phyloP scores from a whole-genome alignment of 2,888 invertebrate genomes.

The Parasteatoda lunata region DNA sequence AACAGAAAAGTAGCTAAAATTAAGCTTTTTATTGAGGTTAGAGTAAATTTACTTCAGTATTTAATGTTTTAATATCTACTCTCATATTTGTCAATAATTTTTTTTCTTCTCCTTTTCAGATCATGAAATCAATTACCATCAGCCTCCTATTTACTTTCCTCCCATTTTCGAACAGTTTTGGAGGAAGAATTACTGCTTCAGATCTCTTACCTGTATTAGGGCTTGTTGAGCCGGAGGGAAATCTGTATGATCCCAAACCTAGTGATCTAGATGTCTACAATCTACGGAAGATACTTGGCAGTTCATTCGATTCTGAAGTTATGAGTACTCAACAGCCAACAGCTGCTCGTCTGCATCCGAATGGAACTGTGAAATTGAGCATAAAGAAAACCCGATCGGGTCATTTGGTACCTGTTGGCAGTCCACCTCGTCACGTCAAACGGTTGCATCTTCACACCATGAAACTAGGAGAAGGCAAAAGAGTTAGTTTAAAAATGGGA shows the following conservation, averaged over 20 bases:
- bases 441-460: conserved; percentile 38
- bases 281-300: conserved; percentile 29
- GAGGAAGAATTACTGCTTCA: conserved; percentile 33
- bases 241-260: conserved; percentile 41
- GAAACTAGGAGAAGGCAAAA: conserved; percentile 45
- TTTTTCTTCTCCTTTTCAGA: neutral
- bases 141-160: neutral
- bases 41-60: neutral
- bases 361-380: conserved; percentile 39
- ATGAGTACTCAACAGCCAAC: conserved; percentile 47
- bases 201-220: conserved; percentile 43
- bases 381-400: conserved; percentile 47
- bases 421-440: conserved; percentile 30
- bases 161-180: neutral
- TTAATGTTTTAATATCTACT: neutral
- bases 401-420: conserved; percentile 37
- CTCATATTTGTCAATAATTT: neutral
- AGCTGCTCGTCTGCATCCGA: conserved; percentile 21
- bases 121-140: neutral
- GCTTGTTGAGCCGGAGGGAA: conserved; percentile 45
- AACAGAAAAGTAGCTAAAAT: too few relatives aligned
- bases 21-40: neutral
- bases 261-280: conserved; percentile 21
- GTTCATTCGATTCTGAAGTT: conserved; percentile 28
- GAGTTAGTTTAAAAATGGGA: conserved; percentile 46